A percentile compares a stretch with the other conserved stretches of the same genome.
Conservation (phyloP, 2,888 invertebrate genomes). For the Sthenelais limicola region DNA sequence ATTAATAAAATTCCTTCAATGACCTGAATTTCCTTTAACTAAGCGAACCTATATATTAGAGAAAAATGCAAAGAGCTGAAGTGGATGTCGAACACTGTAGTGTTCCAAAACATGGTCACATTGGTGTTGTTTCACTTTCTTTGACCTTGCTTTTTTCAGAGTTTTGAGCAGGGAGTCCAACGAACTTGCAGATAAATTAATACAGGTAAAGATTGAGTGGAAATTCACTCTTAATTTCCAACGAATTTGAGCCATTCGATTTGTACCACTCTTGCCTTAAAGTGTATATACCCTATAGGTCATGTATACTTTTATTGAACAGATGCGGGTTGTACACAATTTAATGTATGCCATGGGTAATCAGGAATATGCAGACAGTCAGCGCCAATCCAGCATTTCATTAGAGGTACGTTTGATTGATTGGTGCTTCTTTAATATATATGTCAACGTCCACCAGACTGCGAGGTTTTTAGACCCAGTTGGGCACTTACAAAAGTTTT, state of each 20-base stretch:
- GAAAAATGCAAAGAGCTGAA: too few species aligned
- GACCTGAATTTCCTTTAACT: slow-evolving; percentile 9
- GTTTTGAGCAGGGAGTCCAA: slow-evolving; percentile 63
- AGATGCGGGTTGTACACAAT: slow-evolving; percentile 69
- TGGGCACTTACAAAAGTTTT: too few species aligned
- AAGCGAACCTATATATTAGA: too few species aligned
- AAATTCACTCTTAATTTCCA: too few species aligned
- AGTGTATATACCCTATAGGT: slow-evolving; percentile 2
- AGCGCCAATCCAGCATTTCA: slow-evolving; percentile 70
- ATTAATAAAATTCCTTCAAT: background rate
- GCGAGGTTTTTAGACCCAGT: too few species aligned
- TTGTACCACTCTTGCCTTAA: background rate
- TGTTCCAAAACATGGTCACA: too few species aligned
- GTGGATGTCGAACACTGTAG: too few species aligned
- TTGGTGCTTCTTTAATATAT: too few species aligned
- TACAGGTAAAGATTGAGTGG: too few species aligned
- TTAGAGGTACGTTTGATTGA: slow-evolving; percentile 62
- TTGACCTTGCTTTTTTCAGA: too few species aligned
- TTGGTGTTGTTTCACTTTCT: too few species aligned
- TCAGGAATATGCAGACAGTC: slow-evolving; percentile 71
- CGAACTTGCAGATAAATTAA: slow-evolving; percentile 67
- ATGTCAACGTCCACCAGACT: too few species aligned
- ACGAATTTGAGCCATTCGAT: background rate
- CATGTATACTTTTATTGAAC: slow-evolving; percentile 28
- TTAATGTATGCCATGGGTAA: slow-evolving; percentile 72